Percentiles rank a stretch among this genome's conserved stretches.
These are phyloP conservation scores for Orchesella cincta DNA, from an alignment of 1,140 invertebrate genomes.

Conservation along the genomic window DNA sequence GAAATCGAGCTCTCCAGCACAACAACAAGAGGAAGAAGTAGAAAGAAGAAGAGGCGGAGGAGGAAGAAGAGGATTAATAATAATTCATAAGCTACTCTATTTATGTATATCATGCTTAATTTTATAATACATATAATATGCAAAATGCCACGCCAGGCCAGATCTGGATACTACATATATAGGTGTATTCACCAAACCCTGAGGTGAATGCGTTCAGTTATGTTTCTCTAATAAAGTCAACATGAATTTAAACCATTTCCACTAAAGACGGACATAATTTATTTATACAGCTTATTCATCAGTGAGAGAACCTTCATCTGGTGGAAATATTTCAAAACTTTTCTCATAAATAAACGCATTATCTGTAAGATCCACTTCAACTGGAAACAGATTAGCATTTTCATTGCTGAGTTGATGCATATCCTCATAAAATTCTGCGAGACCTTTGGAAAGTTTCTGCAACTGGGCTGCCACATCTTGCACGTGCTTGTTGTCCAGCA, in stretches of 20 bases:
- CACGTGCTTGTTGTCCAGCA: constrained; percentile 96
- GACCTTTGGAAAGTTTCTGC: constrained; percentile 69
- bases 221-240: no score
- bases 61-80: constrained; percentile 10
- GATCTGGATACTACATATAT: no score
- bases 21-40: not conserved
- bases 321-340: constrained; percentile 55
- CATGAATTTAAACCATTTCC: no score
- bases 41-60: constrained; percentile 1
- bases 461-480: constrained; percentile 87
- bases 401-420: constrained; percentile 58
- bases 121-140: no score
- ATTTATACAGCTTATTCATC: constrained; percentile 36
- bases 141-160: no score
- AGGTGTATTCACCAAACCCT: no score
- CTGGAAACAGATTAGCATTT: constrained; percentile 79
- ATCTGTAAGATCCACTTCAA: constrained; percentile 91
- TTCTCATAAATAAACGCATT: constrained; percentile 87
- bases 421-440: constrained; percentile 73
- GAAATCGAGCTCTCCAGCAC: not conserved
- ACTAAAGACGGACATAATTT: no score
- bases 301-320: constrained; percentile 40
- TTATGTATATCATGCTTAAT: no score
- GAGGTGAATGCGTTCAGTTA: no score
- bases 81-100: not conserved